Conservation (phyloP, 2,888 invertebrate species). For the Xylota sylvarum region DNA sequence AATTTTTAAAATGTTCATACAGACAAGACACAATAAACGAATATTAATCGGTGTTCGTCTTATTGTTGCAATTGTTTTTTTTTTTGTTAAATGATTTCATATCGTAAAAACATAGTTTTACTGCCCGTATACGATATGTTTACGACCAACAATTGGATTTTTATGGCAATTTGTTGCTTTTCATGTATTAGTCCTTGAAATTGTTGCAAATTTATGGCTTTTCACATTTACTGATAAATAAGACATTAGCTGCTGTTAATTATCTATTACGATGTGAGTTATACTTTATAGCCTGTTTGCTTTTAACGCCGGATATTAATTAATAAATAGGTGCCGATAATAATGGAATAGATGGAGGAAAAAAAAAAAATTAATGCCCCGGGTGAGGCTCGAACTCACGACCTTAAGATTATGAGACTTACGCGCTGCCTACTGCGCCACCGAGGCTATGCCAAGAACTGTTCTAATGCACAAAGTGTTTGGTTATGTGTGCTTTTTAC, state of each 20-base stretch:
- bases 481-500: slow-evolving; percentile 1
- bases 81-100: neutral
- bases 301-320: neutral
- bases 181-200: slow-evolving; percentile 26
- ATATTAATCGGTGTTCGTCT: slow-evolving; percentile 49
- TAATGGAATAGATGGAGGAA: neutral
- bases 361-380: slow-evolving; percentile 80
- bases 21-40: slow-evolving; percentile 28
- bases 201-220: slow-evolving; percentile 10
- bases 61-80: slow-evolving; percentile 40
- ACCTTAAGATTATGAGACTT: slow-evolving; percentile 83
- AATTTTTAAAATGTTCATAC: slow-evolving; percentile 31
- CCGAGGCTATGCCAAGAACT: slow-evolving; percentile 78
- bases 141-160: slow-evolving; percentile 32
- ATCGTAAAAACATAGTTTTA: slow-evolving; percentile 14
- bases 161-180: slow-evolving; percentile 13
- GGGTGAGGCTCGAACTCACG: slow-evolving; percentile 83
- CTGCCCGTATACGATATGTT: slow-evolving; percentile 6
- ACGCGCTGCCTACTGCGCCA: slow-evolving; percentile 83
- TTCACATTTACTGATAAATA: neutral
- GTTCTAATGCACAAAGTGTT: neutral
- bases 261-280: slow-evolving; percentile 4
- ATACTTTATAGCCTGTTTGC: neutral
- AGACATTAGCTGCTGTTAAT: slow-evolving; percentile 10
- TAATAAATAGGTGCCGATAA: slow-evolving; percentile 4